Evolutionary conservation across 2,888 invertebrate species (phyloP), one percentile per base, ranked within the genome.

Genomic region (Euzophera pinguis): DNA sequence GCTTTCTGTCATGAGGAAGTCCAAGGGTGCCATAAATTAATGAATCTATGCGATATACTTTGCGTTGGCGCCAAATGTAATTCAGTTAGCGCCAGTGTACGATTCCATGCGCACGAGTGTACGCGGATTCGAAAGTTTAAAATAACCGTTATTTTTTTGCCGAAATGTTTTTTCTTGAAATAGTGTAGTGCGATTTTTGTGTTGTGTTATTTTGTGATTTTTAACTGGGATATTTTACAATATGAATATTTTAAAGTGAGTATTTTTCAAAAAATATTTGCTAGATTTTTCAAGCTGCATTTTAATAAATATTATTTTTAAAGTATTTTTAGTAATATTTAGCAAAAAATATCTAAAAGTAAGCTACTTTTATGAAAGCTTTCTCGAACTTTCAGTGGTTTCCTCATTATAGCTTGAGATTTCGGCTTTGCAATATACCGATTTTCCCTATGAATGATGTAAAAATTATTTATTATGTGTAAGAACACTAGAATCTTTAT

Each of bases 131-230:
- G 41, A 45, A 35, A 42, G 53, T 61, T 57, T 35, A 43, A 55
- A 52, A 42, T 49, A 48, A 27, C 10, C 35, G 9, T 37, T 39
- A 55, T 43, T 41, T 45, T 58, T 48, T 53, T 53, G 8, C 12
- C 16, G 16, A 58, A 53, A 57, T 62, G 60, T 58, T 47, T 50
- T 39, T 34, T 42, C 12, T 7, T 41, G n/a, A n/a, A 3, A 53
- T 42, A 51, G 67, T 53, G 52, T 71, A 71, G 73, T 71, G 73
- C 73, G 22, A 16, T 50, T 39, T 41, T 41, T 22, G 13, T 50
- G 29, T 32, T 14, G 16, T 39, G 16, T 13, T 1, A 32, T 39
- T 39, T 39, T 41, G 41, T 32, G 39, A 32, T 16, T 29, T 32
- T 1, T 3, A 22, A 2, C 22, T 14, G 22, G 14, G 17, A 32